Percentiles rank a stretch among this genome's conserved stretches.
phyloP scores from a whole-genome alignment of 2,113 vertebrate species.

The Mus pahari region DNA sequence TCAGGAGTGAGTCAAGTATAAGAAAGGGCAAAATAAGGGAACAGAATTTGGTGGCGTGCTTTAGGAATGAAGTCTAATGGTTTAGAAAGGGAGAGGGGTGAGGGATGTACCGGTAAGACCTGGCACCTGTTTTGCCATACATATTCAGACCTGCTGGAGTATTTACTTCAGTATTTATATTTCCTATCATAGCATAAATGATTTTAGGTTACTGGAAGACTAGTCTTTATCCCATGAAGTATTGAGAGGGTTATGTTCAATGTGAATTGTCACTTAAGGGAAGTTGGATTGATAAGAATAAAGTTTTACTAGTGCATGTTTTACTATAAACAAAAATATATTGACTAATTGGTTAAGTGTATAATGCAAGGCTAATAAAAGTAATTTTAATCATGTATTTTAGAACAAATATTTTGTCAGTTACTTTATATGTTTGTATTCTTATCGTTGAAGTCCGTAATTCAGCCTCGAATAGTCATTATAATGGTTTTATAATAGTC shows the following conservation, averaged over 20 bases:
- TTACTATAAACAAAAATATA: neutral
- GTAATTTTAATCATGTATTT: slow-evolving; percentile 38
- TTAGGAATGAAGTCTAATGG: neutral
- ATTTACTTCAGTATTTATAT: slow-evolving; percentile 1
- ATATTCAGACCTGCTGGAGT: neutral
- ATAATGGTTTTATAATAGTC: no score
- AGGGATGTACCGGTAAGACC: neutral
- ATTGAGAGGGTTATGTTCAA: neutral
- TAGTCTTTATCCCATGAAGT: neutral
- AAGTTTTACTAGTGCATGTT: neutral
- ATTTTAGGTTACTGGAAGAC: slow-evolving; percentile 7
- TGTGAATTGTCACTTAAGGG: neutral
- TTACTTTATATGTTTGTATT: slow-evolving; percentile 49
- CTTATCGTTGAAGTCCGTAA: slow-evolving; percentile 21
- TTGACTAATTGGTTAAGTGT: no score
- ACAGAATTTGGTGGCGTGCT: neutral
- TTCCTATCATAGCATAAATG: slow-evolving; percentile 49
- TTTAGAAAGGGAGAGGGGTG: neutral
- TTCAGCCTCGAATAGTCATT: slow-evolving; percentile 42
- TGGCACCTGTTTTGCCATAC: neutral
- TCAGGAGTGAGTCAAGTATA: neutral
- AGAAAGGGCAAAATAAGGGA: neutral
- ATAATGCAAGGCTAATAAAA: no score
- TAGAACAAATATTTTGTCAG: neutral
- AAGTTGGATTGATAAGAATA: neutral